These are phyloP conservation scores for Ectropis grisescens DNA, from an alignment of 1,140 invertebrate genomes.

Conservation along the genomic window DNA sequence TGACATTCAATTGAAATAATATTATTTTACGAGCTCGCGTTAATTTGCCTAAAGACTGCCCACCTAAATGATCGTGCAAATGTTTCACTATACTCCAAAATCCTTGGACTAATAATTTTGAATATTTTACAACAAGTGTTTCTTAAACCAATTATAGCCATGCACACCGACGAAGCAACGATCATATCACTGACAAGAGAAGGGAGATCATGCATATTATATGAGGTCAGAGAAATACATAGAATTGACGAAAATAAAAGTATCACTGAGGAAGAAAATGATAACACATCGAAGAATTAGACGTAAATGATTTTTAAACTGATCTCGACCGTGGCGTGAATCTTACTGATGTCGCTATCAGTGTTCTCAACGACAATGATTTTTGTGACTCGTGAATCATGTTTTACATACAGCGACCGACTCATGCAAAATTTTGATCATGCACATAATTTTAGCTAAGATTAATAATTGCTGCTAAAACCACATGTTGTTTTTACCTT, in stretches of 20 bases:
- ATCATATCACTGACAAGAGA: slow-evolving; percentile 17
- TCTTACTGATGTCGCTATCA: slow-evolving; percentile 14
- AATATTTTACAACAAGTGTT: slow-evolving; percentile 30
- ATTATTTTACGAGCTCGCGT: slow-evolving; percentile 7
- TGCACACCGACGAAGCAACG: slow-evolving; percentile 53
- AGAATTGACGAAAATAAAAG: slow-evolving; percentile 19
- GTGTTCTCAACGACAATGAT: slow-evolving; percentile 14
- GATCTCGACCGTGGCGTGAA: too few species aligned
- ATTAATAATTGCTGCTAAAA: slow-evolving; percentile 20
- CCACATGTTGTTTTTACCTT: too few species aligned
- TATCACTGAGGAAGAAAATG: slow-evolving; percentile 27
- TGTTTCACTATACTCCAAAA: slow-evolving; percentile 29
- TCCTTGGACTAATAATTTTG: slow-evolving; percentile 34
- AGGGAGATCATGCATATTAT: slow-evolving; percentile 47
- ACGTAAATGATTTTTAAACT: slow-evolving; percentile 17
- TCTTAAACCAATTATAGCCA: slow-evolving; percentile 43
- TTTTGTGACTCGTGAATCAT: slow-evolving; percentile 14
- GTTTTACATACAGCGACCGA: slow-evolving; percentile 14
- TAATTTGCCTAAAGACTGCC: slow-evolving; percentile 37
- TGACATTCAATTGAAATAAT: slow-evolving; percentile 15
- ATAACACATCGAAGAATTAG: slow-evolving; percentile 28
- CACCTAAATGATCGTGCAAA: slow-evolving; percentile 44
- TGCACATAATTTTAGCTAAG: slow-evolving; percentile 25
- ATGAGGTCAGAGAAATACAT: slow-evolving; percentile 48
- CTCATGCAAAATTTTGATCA: slow-evolving; percentile 28